Percentiles rank a stretch among this genome's conserved stretches.
These are phyloP conservation scores for Pseudorectes ferrugineus DNA, from an alignment of 2,113 vertebrate species.

Conservation along the genomic window DNA sequence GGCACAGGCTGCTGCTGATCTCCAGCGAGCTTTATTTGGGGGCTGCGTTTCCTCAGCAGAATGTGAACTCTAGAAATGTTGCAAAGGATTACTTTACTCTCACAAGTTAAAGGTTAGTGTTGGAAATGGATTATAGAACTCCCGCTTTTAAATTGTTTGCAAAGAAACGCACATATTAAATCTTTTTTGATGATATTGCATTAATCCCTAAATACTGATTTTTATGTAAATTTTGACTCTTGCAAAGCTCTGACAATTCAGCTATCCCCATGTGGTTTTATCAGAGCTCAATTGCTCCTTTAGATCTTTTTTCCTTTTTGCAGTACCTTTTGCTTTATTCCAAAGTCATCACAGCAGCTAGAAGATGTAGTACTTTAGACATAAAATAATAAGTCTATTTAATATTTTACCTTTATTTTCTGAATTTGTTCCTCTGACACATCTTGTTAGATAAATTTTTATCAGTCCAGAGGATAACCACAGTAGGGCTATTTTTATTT, in stretches of 20 bases:
- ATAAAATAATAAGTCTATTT: slow-evolving; percentile 40
- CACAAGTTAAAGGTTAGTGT: slow-evolving; percentile 57
- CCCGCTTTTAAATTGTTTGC: slow-evolving; percentile 49
- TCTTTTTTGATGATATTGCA: slow-evolving; percentile 58
- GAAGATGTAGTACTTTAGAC: slow-evolving; percentile 44
- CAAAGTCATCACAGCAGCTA: slow-evolving; percentile 12
- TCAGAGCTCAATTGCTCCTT: slow-evolving; percentile 40
- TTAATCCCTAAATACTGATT: slow-evolving; percentile 59
- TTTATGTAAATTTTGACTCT: slow-evolving; percentile 67
- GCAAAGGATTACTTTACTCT: slow-evolving; percentile 37
- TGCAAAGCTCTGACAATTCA: slow-evolving; percentile 37
- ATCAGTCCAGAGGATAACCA: slow-evolving; percentile 60
- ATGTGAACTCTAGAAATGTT: slow-evolving; percentile 40
- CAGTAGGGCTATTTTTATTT: slow-evolving; percentile 66
- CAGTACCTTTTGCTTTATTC: slow-evolving; percentile 34
- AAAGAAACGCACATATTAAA: slow-evolving; percentile 53
- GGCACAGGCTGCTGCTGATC: not conserved
- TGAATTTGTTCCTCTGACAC: slow-evolving; percentile 46
- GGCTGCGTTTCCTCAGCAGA: not conserved
- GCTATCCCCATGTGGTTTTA: slow-evolving; percentile 38
- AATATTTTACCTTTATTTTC: slow-evolving; percentile 62
- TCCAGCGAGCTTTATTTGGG: not conserved
- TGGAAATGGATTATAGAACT: slow-evolving; percentile 37
- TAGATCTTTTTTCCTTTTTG: slow-evolving; percentile 39
- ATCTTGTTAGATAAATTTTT: slow-evolving; percentile 63